phyloP scores from a whole-genome alignment of 2,113 vertebrate species.

The Onychostruthus taczanowskii region DNA sequence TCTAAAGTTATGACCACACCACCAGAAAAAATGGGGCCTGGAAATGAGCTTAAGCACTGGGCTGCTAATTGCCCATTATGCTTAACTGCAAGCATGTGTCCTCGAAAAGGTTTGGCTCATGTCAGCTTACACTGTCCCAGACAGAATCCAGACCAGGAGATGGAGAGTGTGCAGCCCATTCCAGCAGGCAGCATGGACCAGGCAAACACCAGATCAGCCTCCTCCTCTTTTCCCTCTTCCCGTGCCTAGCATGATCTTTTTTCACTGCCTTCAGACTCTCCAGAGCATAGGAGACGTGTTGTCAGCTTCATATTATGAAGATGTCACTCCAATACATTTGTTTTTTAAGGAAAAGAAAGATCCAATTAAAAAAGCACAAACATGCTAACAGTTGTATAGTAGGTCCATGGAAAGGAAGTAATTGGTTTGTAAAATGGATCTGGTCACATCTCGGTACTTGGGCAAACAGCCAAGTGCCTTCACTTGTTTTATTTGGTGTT shows the following conservation, averaged over 20 bases:
- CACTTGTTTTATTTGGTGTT: background rate
- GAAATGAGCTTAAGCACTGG: background rate
- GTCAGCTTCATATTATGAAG: background rate
- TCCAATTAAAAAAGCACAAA: background rate
- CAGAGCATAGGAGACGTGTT: accelerated
- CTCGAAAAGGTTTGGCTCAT: background rate
- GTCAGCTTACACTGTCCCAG: background rate
- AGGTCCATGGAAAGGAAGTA: background rate
- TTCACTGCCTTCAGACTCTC: background rate
- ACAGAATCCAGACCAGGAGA: background rate
- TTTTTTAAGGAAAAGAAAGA: background rate
- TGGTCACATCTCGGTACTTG: background rate
- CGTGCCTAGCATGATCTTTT: background rate
- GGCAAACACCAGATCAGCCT: background rate
- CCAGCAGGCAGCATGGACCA: background rate
- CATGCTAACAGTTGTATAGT: background rate
- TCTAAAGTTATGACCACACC: background rate
- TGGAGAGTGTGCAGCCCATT: background rate
- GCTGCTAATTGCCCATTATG: conserved; percentile 7
- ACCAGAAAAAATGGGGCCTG: background rate
- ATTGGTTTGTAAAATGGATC: background rate
- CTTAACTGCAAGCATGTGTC: background rate
- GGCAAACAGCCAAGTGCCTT: background rate
- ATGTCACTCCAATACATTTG: background rate
- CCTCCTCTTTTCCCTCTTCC: background rate